These are phyloP conservation scores for Pheosia gnoma DNA, from an alignment of 2,888 invertebrate genomes.

Conservation along the genomic window DNA sequence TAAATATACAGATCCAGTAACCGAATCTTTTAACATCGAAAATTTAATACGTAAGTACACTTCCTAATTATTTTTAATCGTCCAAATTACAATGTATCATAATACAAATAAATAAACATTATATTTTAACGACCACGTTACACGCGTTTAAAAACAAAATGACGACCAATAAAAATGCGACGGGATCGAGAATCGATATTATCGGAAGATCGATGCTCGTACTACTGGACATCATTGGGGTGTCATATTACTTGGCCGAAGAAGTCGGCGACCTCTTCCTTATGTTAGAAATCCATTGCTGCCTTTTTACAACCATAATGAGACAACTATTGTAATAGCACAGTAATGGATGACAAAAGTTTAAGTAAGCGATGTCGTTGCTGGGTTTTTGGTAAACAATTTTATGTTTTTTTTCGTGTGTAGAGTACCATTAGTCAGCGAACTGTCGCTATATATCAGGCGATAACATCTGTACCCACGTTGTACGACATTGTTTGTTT, in stretches of 20 bases:
- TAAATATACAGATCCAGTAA: too few species aligned
- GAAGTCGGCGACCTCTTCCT: constrained; percentile 9
- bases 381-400: constrained; percentile 16
- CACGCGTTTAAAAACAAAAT: constrained; percentile 35
- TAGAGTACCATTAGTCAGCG: constrained; percentile 50
- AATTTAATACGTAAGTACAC: too few species aligned
- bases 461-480: constrained; percentile 51
- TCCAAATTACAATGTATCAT: constrained; percentile 14
- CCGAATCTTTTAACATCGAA: too few species aligned
- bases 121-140: constrained; percentile 34
- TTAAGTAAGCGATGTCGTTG: constrained; percentile 15
- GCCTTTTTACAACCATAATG: constrained; percentile 1
- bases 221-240: constrained; percentile 44
- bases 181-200: constrained; percentile 36
- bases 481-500: constrained; percentile 37
- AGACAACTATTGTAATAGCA: constrained; percentile 6
- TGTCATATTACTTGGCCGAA: constrained; percentile 28
- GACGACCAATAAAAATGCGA: constrained; percentile 34
- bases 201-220: constrained; percentile 35
- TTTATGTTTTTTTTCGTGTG: constrained; percentile 34
- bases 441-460: constrained; percentile 50
- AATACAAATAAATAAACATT: constrained; percentile 17
- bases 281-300: constrained; percentile 17
- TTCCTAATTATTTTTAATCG: too few species aligned
- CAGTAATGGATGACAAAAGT: constrained; percentile 15